Evolutionary conservation across 2,888 invertebrate species (phyloP).

Genomic region (Caradrina clavipalpis): DNA sequence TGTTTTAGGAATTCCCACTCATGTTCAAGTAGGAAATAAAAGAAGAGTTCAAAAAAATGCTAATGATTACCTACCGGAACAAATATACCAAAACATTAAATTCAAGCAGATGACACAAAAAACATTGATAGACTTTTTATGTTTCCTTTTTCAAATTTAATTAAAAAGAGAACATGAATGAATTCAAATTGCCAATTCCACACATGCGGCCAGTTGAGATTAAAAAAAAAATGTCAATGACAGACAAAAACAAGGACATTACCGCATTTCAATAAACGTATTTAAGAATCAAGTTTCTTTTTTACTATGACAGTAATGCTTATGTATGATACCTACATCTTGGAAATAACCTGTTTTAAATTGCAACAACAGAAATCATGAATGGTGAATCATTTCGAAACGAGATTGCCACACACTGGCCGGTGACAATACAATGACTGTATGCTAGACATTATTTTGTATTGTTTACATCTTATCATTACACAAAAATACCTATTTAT

Average conservation of each 20-base stretch:
- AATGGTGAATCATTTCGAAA: conserved; percentile 30
- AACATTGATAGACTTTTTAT: background rate
- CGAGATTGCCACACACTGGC: background rate
- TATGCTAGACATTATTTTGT: background rate
- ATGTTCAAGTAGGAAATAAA: background rate
- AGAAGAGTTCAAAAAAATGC: no score
- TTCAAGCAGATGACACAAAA: background rate
- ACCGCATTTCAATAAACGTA: background rate
- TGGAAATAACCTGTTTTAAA: background rate
- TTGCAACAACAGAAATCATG: conserved; percentile 1
- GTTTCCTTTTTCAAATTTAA: conserved; percentile 8
- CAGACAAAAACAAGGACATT: background rate
- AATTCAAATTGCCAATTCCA: background rate
- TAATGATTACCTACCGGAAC: no score
- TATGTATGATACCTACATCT: conserved; percentile 5
- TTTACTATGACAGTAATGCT: background rate
- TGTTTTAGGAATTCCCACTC: conserved; percentile 6
- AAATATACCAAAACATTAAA: no score
- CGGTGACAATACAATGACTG: background rate
- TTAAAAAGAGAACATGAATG: background rate
- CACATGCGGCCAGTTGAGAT: background rate
- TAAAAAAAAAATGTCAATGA: background rate
- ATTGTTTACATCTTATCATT: background rate
- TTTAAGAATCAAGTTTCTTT: conserved; percentile 7
- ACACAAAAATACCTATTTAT: background rate